Base-by-base conservation (phyloP, 2,113 vertebrate genomes). In the Micronycteris hirsuta region DNA sequence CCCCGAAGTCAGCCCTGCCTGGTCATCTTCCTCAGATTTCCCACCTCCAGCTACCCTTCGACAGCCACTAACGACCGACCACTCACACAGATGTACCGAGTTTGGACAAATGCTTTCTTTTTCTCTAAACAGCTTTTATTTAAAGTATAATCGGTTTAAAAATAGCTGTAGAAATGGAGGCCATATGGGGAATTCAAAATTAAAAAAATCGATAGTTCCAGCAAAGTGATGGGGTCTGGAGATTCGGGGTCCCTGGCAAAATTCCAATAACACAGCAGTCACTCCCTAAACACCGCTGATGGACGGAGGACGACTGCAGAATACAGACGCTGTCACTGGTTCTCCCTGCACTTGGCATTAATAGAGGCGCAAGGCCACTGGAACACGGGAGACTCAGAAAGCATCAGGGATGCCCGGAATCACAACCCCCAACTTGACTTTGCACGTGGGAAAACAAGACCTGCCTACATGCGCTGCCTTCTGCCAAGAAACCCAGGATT, bases 1-100 rank as follows among this genome's bases (percentile, higher is more conserved):
- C 1, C 41, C 16, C 4, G 47, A 4, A 2, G 10, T 3, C 2
- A 1, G 22, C 6, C 41, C 65, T 5, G 1, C 24, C 19, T 26
- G 4, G 26, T 0, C 5, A 8, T 1, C 45, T 31, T 22, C 0
- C 0, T 36, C 58, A 22, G 3, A 19, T 4, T n/a, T 16, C 41
- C 24, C 41, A 0, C 1, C 10, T 17, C 68, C 26, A 41, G 4
- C 31, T 3, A 3, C 20, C 2, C 54, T 45, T 20, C 43, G 2
- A 20, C 7, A 17, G 2, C 31, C 26, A 3, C 7, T 0, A 5
- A 36, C 24, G n/a, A 4, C 38, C 15, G 6, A 5, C 43, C 41
- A 16, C 54, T 9, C 36, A 61, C 13, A n/a, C 26, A 41, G 19
- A 22, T 0, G 26, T 12, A 15, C 6, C 24, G 58, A 31, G 6